A percentile compares a stretch with the other conserved stretches of the same genome.
Evolutionary conservation across 2,113 vertebrate genomes (phyloP).

Genomic region (Columbina picui): DNA sequence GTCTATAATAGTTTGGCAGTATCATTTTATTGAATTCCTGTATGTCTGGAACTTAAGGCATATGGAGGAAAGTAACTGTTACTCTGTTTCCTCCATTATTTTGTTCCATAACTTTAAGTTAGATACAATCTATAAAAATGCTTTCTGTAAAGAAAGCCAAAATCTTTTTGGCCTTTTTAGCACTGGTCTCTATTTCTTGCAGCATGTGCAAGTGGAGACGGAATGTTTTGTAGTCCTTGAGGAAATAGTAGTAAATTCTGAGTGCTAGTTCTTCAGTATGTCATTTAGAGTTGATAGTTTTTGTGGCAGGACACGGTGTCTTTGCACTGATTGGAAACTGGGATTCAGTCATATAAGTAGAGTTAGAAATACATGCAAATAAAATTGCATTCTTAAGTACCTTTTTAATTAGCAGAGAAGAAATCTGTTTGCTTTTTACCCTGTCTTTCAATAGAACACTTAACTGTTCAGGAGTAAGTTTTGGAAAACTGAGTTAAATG

Average conservation of each 20-base stretch:
- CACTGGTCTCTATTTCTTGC: background rate
- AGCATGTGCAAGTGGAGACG: background rate
- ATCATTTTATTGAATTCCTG: conserved; percentile 42
- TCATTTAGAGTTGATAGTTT: background rate
- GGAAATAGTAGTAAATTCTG: conserved; percentile 29
- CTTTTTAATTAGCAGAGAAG: background rate
- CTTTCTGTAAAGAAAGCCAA: conserved; percentile 19
- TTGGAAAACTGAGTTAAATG: background rate
- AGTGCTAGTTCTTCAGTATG: background rate
- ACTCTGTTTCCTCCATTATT: conserved; percentile 36
- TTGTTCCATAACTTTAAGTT: conserved; percentile 21
- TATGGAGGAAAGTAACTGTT: conserved; percentile 7
- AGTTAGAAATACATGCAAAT: background rate
- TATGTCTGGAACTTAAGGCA: conserved; percentile 22
- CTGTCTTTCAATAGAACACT: background rate
- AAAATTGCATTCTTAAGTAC: background rate
- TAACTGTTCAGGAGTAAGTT: background rate
- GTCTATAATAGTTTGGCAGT: conserved; percentile 13
- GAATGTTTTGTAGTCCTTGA: background rate
- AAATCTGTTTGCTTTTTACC: background rate
- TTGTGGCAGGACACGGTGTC: background rate
- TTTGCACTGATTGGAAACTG: background rate
- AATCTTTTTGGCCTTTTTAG: background rate
- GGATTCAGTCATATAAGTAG: background rate
- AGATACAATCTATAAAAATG: conserved; percentile 30